A percentile compares a stretch with the other conserved stretches of the same genome.
Conservation (phyloP, 2,797 vertebrate species). For the Enteromius argenteus region DNA sequence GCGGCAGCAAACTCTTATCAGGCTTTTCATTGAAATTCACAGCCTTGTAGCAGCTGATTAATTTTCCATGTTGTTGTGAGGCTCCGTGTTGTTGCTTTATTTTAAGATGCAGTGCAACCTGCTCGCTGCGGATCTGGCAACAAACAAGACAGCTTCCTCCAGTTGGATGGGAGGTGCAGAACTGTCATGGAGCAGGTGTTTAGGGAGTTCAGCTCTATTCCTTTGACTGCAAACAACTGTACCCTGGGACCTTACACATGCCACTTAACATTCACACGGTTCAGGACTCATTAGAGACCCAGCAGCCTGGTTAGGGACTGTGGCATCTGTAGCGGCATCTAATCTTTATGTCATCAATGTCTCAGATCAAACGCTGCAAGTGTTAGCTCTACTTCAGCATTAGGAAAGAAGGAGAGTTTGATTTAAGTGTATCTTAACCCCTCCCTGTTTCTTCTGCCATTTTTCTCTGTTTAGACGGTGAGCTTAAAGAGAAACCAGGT, state of each 20-base stretch:
- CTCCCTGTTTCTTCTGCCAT: background rate
- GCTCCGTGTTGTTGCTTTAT: conserved; percentile 54
- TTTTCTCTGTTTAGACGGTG: conserved; percentile 22
- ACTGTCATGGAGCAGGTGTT: conserved; percentile 78
- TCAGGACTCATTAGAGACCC: conserved; percentile 81
- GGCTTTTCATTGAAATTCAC: conserved; percentile 43
- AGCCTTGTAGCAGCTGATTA: conserved; percentile 50
- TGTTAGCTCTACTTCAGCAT: conserved; percentile 69
- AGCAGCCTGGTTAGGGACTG: conserved; percentile 74
- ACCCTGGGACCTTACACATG: conserved; percentile 81
- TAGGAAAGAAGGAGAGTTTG: conserved; percentile 33
- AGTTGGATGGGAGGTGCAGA: conserved; percentile 68
- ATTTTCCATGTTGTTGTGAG: conserved; percentile 54
- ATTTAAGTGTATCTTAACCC: conserved; percentile 4
- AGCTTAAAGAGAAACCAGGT: conserved; percentile 50
- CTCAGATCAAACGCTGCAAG: conserved; percentile 80
- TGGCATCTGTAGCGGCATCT: conserved; percentile 82
- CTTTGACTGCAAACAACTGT: conserved; percentile 71
- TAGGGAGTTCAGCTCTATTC: conserved; percentile 72
- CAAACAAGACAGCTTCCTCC: conserved; percentile 63
- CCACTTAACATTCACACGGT: conserved; percentile 82
- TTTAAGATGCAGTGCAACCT: conserved; percentile 62
- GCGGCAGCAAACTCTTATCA: conserved; percentile 25
- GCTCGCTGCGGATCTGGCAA: conserved; percentile 59
- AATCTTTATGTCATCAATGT: conserved; percentile 79